Evolutionary conservation across 2,797 vertebrate species (phyloP).

Genomic region (Cyprinodon diabolis): DNA sequence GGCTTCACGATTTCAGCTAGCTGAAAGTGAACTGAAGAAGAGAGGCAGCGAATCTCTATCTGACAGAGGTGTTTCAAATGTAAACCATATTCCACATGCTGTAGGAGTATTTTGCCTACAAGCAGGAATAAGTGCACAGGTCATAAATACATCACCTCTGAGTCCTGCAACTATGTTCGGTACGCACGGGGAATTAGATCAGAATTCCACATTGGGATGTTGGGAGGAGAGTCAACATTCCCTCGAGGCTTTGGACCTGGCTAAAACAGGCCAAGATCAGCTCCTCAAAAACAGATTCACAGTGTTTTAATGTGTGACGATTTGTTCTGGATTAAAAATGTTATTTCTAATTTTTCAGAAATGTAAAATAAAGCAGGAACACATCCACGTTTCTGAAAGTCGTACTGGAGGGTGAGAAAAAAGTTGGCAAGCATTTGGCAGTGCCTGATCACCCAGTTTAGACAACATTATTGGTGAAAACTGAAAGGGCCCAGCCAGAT

Average conservation of each 20-base stretch:
- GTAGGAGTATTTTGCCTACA: conserved; percentile 51
- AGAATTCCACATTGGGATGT: conserved; percentile 80
- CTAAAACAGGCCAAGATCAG: conserved; percentile 51
- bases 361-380: conserved; percentile 8
- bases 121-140: conserved; percentile 47
- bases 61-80: conserved; percentile 56
- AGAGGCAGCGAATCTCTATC: conserved; percentile 7
- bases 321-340: neutral
- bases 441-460: conserved; percentile 48
- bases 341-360: neutral
- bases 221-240: conserved; percentile 79
- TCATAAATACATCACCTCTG: conserved; percentile 70
- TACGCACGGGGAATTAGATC: conserved; percentile 69
- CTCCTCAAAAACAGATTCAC: conserved; percentile 39
- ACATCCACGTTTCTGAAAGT: conserved; percentile 5
- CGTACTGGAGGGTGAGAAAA: conserved; percentile 5
- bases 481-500: conserved; percentile 54
- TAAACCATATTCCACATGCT: conserved; percentile 60
- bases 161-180: conserved; percentile 65
- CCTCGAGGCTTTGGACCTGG: conserved; percentile 47
- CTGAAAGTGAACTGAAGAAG: conserved; percentile 13
- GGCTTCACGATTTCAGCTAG: conserved; percentile 12
- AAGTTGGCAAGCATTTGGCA: conserved; percentile 44
- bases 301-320: conserved; percentile 6
- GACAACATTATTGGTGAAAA: conserved; percentile 71